Base-by-base conservation (phyloP, 2,113 vertebrate genomes). In the Mugil cephalus region DNA sequence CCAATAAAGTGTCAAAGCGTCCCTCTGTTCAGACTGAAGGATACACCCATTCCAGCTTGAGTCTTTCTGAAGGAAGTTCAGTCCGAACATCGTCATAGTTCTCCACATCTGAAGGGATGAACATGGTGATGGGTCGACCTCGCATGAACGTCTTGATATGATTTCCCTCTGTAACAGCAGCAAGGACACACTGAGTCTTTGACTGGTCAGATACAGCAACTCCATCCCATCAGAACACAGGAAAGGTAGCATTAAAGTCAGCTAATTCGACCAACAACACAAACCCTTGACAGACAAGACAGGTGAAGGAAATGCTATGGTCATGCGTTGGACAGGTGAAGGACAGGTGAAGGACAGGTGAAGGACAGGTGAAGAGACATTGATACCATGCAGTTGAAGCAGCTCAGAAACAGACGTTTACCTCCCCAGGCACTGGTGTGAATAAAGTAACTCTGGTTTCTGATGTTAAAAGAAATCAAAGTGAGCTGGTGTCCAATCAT, bases 11-110 rank as follows among this genome's bases (percentile, higher is more conserved):
- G 10, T 39, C 38, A 50, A 12, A 65, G 47, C 1, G 2, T 34
- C 8, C 14, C 39, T 21, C 0, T 40, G 8, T 38, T 10, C 46
- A 17, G 21, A 90, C 19, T 39, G 21, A 82, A 99, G 97, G 97
- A 99, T 99, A 99, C 98, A 93, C 95, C 98, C 98, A 99, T 87
- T 98, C 98, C 93, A 99, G 95, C 93, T 97, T 98, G 70, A 99
- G 95, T 86, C 96, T 95, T 84, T 99, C 97, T 43, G 97, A 60
- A 34, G 98, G 96, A 88, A 99, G 94, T 43, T 99, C 98, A 39
- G 96, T 95, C 63, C 94, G 95, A 67, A 98, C 94, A 11, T 98
- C 97, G 0, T 96, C 96, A 64, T 98, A 98, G 91, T 95, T 98
- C 68, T 96, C 95, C 78, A 98, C 93, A 30, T 98, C 95, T 52